Evolutionary conservation across 2,888 invertebrate species (phyloP), one percentile per base, ranked within the genome.

Genomic region (Cheilosia pagana): DNA sequence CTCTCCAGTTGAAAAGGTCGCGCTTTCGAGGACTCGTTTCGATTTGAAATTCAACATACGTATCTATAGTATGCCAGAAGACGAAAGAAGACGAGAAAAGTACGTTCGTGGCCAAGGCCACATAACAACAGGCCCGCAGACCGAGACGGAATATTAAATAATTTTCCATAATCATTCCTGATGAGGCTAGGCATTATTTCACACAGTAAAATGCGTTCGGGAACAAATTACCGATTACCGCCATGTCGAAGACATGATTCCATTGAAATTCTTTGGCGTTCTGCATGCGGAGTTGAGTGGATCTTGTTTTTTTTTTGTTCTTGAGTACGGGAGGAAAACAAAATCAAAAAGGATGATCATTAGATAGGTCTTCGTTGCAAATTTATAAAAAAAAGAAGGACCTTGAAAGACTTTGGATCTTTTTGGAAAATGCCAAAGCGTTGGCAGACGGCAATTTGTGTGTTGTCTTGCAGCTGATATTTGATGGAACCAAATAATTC

Each of bases 131-230:
- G 28, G 23, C 23, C 57, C 65, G n/a, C n/a, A 53, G 81, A 81
- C 71, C 81, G 31, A 62, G 60, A 39, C 76, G 50, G 85, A 85
- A 85, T 85, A 85, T 85, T 85, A 85, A 85, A 81, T 81, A 81
- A 76, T 81, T 85, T 85, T 85, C 85, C 85, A 81, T 85, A 81
- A 85, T 85, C 75, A 81, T 71, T 53, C 52, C 65, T 39, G 39
- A 71, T 39, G 39, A 71, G 65, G 55, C 81, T 75, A 81, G 75
- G 70, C 65, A 85, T 75, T 85, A 81, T 81, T 50, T 81, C 81
- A 71, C 79, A 65, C 79, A 65, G 70, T 35, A 45, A 71, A 77
- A 71, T 65, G 71, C 67, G 82, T 63, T 65, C 79, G 79, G 23
- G 79, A 83, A 83, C 72, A 83, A 75, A 83, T 83, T 83, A 83